These are phyloP conservation scores for Propithecus deckenii DNA, from an alignment of 2,797 vertebrate species.

Conservation along the genomic window DNA sequence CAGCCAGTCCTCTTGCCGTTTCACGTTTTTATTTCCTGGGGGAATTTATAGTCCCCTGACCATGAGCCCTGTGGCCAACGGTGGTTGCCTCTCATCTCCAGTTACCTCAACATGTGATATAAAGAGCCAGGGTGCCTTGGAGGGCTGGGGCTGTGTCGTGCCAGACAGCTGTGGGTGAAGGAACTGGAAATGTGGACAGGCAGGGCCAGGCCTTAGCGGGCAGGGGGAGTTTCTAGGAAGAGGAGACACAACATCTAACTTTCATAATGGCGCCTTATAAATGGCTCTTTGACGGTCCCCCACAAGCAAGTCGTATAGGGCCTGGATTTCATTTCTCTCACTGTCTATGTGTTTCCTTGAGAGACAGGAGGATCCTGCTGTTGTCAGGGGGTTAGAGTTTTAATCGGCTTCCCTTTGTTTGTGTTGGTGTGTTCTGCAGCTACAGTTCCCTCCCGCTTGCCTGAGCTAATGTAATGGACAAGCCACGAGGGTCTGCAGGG, in stretches of 20 bases:
- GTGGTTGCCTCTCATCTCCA: neutral
- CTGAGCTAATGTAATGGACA: neutral
- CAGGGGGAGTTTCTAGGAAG: neutral
- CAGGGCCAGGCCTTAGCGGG: neutral
- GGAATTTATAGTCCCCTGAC: neutral
- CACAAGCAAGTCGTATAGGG: neutral
- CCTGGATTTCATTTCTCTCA: conserved; percentile 51
- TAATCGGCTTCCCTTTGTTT: neutral
- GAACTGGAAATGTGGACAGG: neutral
- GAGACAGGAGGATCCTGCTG: neutral
- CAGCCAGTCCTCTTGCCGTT: neutral
- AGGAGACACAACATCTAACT: neutral
- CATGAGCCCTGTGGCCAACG: neutral
- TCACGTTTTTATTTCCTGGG: neutral
- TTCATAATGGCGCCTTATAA: neutral
- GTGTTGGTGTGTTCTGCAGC: neutral
- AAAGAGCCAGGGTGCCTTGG: neutral
- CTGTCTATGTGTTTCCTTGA: neutral
- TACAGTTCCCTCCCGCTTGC: neutral
- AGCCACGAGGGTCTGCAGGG: neutral
- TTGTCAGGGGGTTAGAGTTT: neutral
- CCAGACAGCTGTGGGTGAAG: neutral
- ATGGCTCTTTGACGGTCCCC: neutral
- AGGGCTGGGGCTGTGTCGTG: rapidly evolving
- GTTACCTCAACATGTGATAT: neutral